phyloP scores from a whole-genome alignment of 2,797 vertebrate genomes.

The Streptopelia turtur region DNA sequence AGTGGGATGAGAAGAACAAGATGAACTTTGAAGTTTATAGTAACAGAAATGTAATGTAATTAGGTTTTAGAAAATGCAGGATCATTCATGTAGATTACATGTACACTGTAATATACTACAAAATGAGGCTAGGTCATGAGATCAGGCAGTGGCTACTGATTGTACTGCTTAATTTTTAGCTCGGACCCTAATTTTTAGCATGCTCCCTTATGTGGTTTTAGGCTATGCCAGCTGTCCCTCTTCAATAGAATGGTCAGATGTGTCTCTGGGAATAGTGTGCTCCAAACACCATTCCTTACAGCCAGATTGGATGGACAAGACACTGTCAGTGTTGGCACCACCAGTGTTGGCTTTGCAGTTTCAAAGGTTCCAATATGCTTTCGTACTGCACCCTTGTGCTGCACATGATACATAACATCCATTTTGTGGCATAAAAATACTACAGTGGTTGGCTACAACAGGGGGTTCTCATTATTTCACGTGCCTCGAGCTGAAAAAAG shows the following conservation, averaged over 20 bases:
- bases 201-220: neutral
- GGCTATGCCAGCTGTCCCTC: neutral
- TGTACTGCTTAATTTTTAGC: neutral
- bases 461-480: neutral
- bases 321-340: neutral
- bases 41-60: neutral
- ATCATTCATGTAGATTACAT: neutral
- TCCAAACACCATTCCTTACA: neutral
- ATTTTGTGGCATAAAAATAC: neutral
- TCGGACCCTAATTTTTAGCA: neutral
- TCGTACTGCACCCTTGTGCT: neutral
- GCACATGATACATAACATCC: neutral
- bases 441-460: neutral
- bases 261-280: neutral
- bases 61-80: neutral
- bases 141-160: neutral
- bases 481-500: neutral
- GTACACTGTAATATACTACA: neutral
- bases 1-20: neutral
- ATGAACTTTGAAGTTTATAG: neutral
- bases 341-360: neutral
- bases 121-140: neutral
- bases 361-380: rapidly evolving
- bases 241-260: neutral
- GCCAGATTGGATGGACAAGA: neutral